These are phyloP conservation scores for Adelphocoris suturalis DNA, from an alignment of 2,888 invertebrate genomes.

Conservation along the genomic window DNA sequence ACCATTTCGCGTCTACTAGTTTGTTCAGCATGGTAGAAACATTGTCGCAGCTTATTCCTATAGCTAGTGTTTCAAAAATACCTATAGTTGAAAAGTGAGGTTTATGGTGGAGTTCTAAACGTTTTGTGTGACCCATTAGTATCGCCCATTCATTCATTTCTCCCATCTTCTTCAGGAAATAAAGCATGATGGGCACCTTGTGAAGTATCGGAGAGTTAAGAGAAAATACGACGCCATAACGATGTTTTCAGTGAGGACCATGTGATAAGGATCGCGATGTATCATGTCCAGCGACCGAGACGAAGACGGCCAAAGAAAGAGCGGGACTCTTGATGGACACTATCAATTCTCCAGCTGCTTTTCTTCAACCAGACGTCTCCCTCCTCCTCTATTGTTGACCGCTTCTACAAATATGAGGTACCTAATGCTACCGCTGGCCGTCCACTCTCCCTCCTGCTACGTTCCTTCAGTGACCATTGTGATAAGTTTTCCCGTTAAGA, in stretches of 20 bases:
- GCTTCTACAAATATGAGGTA: not conserved
- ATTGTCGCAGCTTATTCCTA: too few relatives aligned
- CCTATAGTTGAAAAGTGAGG: too few relatives aligned
- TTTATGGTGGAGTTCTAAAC: too few relatives aligned
- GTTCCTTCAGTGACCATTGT: not conserved
- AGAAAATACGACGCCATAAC: slow-evolving; percentile 20
- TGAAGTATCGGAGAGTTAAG: not conserved
- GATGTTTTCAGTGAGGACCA: not conserved
- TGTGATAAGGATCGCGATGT: not conserved
- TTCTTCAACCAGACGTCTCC: slow-evolving; percentile 16
- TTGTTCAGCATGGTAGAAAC: too few relatives aligned
- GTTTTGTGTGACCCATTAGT: too few relatives aligned
- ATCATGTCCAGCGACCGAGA: not conserved
- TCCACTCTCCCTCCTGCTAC: slow-evolving; percentile 2
- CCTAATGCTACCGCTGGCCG: not conserved
- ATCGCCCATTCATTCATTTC: not conserved
- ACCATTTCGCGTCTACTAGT: too few relatives aligned
- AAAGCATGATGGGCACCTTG: not conserved
- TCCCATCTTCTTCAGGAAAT: not conserved
- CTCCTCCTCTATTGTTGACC: not conserved
- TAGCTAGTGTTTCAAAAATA: too few relatives aligned
- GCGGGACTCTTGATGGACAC: slow-evolving; percentile 18
- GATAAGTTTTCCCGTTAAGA: too few relatives aligned
- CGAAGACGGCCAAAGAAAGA: slow-evolving; percentile 18
- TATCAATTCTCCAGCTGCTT: not conserved